A percentile compares a stretch with the other conserved stretches of the same genome.
Conservation (phyloP, 2,113 vertebrate species). For the Rhizomys pruinosus region DNA sequence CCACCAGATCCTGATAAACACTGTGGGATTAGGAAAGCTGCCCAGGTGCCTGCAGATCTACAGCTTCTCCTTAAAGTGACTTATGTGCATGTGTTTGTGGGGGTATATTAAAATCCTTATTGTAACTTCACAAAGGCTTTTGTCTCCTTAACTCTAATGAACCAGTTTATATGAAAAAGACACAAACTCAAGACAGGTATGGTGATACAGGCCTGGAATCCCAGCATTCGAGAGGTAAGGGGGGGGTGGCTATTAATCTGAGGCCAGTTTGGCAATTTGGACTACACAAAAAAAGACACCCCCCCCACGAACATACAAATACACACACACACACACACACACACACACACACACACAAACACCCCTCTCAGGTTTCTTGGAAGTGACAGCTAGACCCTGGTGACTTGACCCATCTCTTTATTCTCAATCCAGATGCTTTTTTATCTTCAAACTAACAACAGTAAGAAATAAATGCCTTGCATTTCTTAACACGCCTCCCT, state of each 20-base stretch:
- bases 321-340: background rate
- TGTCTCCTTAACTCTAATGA: background rate
- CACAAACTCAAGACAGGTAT: too few relatives aligned
- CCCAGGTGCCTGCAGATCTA: background rate
- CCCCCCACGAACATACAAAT: too few relatives aligned
- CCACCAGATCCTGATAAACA: background rate
- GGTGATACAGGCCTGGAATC: background rate
- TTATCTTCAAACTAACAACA: background rate
- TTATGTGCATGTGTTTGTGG: background rate
- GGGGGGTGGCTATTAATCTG: background rate
- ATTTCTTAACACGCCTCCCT: background rate
- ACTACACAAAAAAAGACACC: too few relatives aligned
- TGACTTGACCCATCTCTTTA: background rate
- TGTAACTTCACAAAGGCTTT: background rate
- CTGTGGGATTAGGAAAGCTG: background rate
- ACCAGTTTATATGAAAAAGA: too few relatives aligned
- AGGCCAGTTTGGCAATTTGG: too few relatives aligned
- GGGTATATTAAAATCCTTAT: background rate
- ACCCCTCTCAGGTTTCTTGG: background rate
- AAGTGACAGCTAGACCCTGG: background rate
- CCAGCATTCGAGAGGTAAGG: background rate
- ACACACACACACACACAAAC: background rate
- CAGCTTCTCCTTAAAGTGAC: background rate
- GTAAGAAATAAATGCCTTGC: background rate
- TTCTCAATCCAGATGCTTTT: background rate